Conservation (phyloP, 2,888 invertebrate genomes). For the Pachycephus smyrnensis region DNA sequence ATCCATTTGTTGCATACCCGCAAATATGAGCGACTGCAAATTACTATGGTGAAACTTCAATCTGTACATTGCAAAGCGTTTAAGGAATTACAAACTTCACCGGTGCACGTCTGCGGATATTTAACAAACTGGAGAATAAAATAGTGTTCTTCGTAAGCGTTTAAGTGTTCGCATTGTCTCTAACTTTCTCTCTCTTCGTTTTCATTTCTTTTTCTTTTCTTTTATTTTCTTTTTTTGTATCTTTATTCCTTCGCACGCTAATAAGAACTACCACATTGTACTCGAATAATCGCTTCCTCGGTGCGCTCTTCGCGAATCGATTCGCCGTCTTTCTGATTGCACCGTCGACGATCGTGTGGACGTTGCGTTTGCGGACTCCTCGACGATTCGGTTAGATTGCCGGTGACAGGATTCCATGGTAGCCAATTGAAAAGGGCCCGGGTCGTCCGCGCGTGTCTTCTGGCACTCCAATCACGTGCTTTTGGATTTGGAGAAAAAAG, state of each 20-base stretch:
- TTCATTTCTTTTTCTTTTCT: not conserved
- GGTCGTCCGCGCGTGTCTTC: not conserved
- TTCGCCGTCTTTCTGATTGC: not conserved
- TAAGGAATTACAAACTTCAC: conserved; percentile 26
- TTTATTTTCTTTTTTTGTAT: not conserved
- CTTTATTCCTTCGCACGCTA: not conserved
- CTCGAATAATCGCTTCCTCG: not conserved
- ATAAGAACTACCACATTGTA: not conserved
- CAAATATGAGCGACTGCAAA: conserved; percentile 28
- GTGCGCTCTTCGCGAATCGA: not conserved
- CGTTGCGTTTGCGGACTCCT: conserved; percentile 2
- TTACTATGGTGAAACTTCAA: conserved; percentile 26
- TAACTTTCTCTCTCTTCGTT: not conserved
- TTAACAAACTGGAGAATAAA: conserved; percentile 13
- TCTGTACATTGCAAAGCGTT: conserved; percentile 33
- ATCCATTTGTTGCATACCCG: conserved; percentile 20
- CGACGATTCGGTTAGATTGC: not conserved
- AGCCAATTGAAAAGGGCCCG: not conserved
- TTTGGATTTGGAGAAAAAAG: not conserved
- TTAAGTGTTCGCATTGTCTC: not conserved
- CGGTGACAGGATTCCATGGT: not conserved
- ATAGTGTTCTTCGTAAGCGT: not conserved
- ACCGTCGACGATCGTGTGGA: not conserved
- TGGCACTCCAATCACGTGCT: not conserved
- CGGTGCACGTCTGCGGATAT: conserved; percentile 28